Percentiles rank a stretch among this genome's conserved stretches.
Evolutionary conservation across 30 jellyfish, hydroid and myxozoan genomes (phyloP).

Genomic region (Cassiopea andromeda): DNA sequence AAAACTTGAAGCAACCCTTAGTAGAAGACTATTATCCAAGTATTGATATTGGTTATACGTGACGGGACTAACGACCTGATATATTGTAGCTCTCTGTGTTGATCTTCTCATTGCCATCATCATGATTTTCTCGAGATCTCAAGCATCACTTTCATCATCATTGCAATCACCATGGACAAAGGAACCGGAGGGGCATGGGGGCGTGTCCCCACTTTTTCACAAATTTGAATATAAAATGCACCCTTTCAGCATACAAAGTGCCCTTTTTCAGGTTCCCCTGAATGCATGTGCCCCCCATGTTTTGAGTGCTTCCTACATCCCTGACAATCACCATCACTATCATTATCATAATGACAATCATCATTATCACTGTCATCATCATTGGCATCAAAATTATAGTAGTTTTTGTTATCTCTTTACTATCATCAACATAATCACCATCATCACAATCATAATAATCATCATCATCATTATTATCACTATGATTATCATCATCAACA

Average conservation of each 20-base stretch:
- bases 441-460: neutral
- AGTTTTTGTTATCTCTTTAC: neutral
- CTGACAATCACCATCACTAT: neutral
- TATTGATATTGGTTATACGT: neutral
- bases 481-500: neutral
- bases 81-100: neutral
- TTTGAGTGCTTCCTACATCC: neutral
- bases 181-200: too few relatives aligned
- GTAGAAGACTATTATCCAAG: conserved; percentile 43
- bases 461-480: conserved; percentile 4
- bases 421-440: conserved; percentile 6
- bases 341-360: neutral
- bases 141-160: neutral
- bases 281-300: too few relatives aligned
- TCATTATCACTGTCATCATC: conserved; percentile 6
- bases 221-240: too few relatives aligned
- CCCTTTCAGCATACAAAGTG: too few relatives aligned
- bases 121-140: neutral
- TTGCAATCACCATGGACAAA: neutral
- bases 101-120: neutral
- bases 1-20: conserved; percentile 74
- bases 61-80: neutral
- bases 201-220: too few relatives aligned
- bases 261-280: too few relatives aligned
- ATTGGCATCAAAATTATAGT: neutral